Evolutionary conservation across 2,113 vertebrate species (phyloP).

Genomic region (Miniopterus natalensis): DNA sequence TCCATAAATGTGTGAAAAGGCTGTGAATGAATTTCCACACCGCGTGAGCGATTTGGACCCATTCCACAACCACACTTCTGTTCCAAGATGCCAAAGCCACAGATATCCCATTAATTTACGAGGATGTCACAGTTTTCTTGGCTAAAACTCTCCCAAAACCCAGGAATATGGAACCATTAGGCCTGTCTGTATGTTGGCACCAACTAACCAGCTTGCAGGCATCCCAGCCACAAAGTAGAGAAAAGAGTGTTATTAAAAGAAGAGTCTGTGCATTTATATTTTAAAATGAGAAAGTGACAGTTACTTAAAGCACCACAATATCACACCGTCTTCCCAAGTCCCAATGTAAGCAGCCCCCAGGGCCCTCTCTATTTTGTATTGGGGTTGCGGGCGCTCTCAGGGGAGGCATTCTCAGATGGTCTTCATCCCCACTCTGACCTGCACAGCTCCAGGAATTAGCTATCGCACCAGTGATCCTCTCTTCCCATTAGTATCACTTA

Average conservation of each 20-base stretch:
- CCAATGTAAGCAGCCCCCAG: neutral
- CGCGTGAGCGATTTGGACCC: neutral
- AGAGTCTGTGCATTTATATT: neutral
- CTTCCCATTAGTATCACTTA: neutral
- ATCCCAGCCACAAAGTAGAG: neutral
- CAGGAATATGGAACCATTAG: neutral
- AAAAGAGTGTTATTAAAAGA: neutral
- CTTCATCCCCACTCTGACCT: neutral
- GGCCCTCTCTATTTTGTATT: neutral
- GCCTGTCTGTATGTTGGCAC: neutral
- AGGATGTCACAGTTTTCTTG: neutral
- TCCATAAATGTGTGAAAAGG: neutral
- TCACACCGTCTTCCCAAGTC: neutral
- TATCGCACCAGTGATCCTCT: neutral
- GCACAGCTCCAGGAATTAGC: neutral
- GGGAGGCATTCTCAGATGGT: neutral
- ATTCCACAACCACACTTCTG: neutral
- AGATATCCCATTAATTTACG: too few species aligned
- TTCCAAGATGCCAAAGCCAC: neutral
- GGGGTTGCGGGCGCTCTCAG: neutral
- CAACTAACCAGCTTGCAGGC: neutral
- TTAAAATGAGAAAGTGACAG: neutral
- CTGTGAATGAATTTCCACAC: neutral
- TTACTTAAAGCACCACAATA: neutral
- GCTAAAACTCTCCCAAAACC: neutral